Evolutionary conservation across 2,797 vertebrate species (phyloP).

Genomic region (Enteromius argenteus): DNA sequence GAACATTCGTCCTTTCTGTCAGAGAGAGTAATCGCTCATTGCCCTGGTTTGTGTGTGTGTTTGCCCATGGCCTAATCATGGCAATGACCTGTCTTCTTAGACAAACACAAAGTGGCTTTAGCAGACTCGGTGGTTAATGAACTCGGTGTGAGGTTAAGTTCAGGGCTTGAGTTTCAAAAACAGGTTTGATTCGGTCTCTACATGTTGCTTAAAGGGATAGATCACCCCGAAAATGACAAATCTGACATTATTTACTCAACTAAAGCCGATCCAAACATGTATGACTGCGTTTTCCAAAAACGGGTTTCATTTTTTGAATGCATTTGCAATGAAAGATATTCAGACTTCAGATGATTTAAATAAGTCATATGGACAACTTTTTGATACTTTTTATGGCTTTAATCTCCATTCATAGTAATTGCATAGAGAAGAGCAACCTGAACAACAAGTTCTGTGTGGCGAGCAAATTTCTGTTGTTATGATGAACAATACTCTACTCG

Average conservation of each 20-base stretch:
- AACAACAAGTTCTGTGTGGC: not conserved
- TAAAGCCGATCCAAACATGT: not conserved
- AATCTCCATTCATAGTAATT: not conserved
- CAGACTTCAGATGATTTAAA: not conserved
- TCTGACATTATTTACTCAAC: not conserved
- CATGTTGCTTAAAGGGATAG: slow-evolving; percentile 8
- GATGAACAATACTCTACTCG: not conserved
- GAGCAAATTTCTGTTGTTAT: not conserved
- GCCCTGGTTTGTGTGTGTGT: slow-evolving; percentile 47
- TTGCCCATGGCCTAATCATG: slow-evolving; percentile 60
- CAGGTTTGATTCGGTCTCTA: slow-evolving; percentile 29
- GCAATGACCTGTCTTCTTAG: slow-evolving; percentile 62
- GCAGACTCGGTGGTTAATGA: slow-evolving; percentile 54
- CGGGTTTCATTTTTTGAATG: not conserved
- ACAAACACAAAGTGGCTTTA: slow-evolving; percentile 61
- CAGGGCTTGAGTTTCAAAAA: slow-evolving; percentile 52
- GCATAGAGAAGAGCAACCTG: not conserved
- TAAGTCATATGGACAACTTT: not conserved
- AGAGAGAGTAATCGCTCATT: slow-evolving; percentile 40
- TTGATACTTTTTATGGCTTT: not conserved
- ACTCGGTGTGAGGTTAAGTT: slow-evolving; percentile 57
- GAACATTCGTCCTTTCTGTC: slow-evolving; percentile 57
- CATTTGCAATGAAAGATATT: not conserved
- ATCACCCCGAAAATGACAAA: not conserved
- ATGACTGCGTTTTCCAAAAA: not conserved